Base-by-base conservation (phyloP, 2,888 invertebrate species). In the Meteorus cinctellus region DNA sequence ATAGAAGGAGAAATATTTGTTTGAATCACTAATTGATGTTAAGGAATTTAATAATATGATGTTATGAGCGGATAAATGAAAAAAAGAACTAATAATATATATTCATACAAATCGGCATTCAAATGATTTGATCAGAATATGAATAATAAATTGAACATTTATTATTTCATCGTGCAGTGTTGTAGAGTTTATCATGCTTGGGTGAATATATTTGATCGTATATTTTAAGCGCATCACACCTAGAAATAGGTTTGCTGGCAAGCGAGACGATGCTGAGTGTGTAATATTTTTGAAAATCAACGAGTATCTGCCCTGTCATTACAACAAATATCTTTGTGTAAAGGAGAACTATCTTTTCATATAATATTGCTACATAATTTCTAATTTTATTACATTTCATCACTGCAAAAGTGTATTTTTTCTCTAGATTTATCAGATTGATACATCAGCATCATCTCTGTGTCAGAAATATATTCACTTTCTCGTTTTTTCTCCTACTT, bases 241-340 rank as follows among this genome's bases (percentile, higher is more conserved):
- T 79, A 79, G 78, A 81, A 81, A 79, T 79, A 80, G 78, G 76
- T 71, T 48, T 48, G n/a, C 24, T 62, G 66, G 55, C 31, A 68
- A 74, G 41, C 14, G 24, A 73, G 34, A 68, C 24, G 69, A 62
- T 51, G 36, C 68, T 74, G 51, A 63, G 27, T 27, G n/a, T 63
- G 41, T 48, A 48, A 45, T 72, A 62, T 63, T 27, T 59, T 70
- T 31, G 31, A 70, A 69, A 34, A 34, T 68, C 19, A 51, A 55
- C n/a, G 41, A 41, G 12, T 14, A 48, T 63, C 36, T 59, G 34
- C 60, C 41, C 34, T 59, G 48, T 36, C 45, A 27, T 45, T 60
- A 55, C 27, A 45, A 69, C 27, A 41, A 70, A 70, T 34, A 70
- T 70, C 10, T 60, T 55, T n/a, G 4, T 31, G 14, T 41, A 2